Evolutionary conservation across 2,113 vertebrate species (phyloP).

Genomic region (Dasypus novemcinctus): DNA sequence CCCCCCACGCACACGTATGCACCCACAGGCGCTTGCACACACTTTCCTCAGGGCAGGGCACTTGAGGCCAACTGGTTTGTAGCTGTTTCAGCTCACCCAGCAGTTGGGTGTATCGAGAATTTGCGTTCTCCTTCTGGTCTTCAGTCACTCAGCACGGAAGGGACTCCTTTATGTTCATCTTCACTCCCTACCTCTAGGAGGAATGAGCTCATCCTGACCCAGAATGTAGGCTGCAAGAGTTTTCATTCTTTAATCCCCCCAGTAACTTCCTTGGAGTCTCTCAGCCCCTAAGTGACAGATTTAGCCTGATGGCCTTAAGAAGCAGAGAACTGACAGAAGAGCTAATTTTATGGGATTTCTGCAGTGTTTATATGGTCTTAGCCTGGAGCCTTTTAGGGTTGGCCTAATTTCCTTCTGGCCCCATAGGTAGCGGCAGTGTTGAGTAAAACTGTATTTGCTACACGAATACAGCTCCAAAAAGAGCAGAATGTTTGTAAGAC

Average conservation of each 20-base stretch:
- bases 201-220: neutral
- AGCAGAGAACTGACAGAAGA: accelerated
- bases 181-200: neutral
- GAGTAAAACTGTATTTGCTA: neutral
- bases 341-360: neutral
- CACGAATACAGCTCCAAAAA: too few relatives aligned
- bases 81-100: neutral
- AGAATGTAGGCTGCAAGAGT: neutral
- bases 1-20: too few relatives aligned
- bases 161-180: neutral
- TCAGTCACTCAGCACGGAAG: neutral
- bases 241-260: neutral
- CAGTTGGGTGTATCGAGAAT: neutral
- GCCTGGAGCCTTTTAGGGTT: neutral
- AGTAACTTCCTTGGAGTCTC: neutral
- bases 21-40: accelerated
- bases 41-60: neutral
- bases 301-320: neutral
- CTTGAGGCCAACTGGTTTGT: neutral
- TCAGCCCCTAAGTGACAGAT: neutral
- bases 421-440: neutral
- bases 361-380: too few relatives aligned
- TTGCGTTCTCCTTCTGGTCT: neutral
- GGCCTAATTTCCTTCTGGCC: neutral
- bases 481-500: neutral